Conservation (phyloP, 2,888 invertebrate species). For the Eumacrocentrus americanus region DNA sequence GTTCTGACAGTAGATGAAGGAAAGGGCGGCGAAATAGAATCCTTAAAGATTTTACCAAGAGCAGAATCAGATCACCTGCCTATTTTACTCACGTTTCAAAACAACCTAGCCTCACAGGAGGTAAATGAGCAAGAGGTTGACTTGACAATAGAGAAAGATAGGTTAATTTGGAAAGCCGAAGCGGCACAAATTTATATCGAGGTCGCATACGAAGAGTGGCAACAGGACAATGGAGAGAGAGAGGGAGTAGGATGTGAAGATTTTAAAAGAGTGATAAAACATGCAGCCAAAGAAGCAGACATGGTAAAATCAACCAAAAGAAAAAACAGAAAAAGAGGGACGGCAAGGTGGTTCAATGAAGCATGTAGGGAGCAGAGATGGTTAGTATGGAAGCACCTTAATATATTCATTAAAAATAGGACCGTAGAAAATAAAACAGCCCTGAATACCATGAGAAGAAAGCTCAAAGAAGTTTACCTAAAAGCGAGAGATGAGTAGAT, state of each 20-base stretch:
- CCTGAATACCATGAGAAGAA: neutral
- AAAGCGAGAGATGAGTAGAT: neutral
- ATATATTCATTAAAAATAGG: neutral
- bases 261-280: neutral
- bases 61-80: slow-evolving; percentile 28
- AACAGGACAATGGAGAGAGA: neutral
- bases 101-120: too few species aligned
- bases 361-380: slow-evolving; percentile 8
- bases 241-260: neutral
- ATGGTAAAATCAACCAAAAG: neutral
- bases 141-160: too few species aligned
- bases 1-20: neutral
- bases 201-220: too few species aligned
- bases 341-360: slow-evolving; percentile 14
- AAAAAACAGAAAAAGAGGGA: too few species aligned
- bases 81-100: too few species aligned
- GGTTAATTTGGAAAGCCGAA: neutral
- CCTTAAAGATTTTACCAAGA: neutral
- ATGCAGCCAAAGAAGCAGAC: neutral
- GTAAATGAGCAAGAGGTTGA: too few species aligned
- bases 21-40: neutral
- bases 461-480: neutral
- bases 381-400: neutral
- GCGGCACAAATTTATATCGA: too few species aligned
- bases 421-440: neutral